phyloP scores from a whole-genome alignment of 2,888 invertebrate genomes.

The Harpalus rufipes region DNA sequence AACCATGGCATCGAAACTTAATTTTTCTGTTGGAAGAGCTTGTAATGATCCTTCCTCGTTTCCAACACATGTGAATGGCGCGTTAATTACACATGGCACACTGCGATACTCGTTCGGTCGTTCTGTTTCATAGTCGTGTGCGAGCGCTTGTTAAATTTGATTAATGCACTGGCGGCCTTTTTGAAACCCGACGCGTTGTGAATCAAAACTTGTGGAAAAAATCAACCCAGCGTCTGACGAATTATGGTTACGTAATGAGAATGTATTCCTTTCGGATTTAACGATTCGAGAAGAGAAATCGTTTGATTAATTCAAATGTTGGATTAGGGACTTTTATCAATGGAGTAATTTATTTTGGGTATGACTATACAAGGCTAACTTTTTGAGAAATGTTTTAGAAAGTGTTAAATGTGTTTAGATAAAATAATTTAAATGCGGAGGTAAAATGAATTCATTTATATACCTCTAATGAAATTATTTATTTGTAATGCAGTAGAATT shows the following conservation, averaged over 20 bases:
- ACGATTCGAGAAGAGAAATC: slow-evolving; percentile 19
- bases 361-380: not conserved
- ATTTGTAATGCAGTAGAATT: no score
- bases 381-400: slow-evolving; percentile 22
- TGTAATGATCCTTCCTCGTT: slow-evolving; percentile 32
- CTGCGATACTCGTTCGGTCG: slow-evolving; percentile 6
- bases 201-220: slow-evolving; percentile 57
- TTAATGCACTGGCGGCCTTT: slow-evolving; percentile 56
- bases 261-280: slow-evolving; percentile 7
- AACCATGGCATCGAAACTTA: slow-evolving; percentile 19
- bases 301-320: slow-evolving; percentile 25
- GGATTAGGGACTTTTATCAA: not conserved
- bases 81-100: slow-evolving; percentile 58
- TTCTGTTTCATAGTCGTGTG: slow-evolving; percentile 27
- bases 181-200: slow-evolving; percentile 57
- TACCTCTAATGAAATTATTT: no score
- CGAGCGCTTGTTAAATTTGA: slow-evolving; percentile 63
- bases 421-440: no score
- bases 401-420: not conserved
- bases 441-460: no score
- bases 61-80: slow-evolving; percentile 51
- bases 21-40: slow-evolving; percentile 31
- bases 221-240: slow-evolving; percentile 22
- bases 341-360: not conserved
- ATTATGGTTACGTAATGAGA: slow-evolving; percentile 20